Base-by-base conservation (phyloP, 2,113 vertebrate genomes). In the Hemiscyllium ocellatum region DNA sequence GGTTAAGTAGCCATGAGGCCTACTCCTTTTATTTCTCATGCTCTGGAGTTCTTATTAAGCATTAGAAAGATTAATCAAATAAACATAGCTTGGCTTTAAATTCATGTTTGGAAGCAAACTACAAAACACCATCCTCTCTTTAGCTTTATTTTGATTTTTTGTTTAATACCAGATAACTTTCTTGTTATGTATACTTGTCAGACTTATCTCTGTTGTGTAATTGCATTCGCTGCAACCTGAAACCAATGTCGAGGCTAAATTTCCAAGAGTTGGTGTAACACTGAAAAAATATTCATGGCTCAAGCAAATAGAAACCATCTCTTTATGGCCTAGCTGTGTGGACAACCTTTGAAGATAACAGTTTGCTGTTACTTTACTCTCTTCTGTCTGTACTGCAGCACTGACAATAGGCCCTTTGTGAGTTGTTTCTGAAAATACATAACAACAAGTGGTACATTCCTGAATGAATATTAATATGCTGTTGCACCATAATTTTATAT, bases 401-500 rank as follows among this genome's bases (percentile, higher is more conserved):
- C 96, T 96, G 96, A 96, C 96, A 96, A 95, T 95, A 42, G 96
- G 96, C 96, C 96, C 95, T 96, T 94, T 78, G 76, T 94, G 95
- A 95, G 96, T 94, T 96, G 96, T 95, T 96, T 96, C 94, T 95
- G 96, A 96, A 96, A 96, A 96, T 80, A 95, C 96, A 96, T 52
- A 96, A 96, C 96, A 95, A 76, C 94, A 96, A 96, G 95, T 86
- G 65, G 87, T 37, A 86, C 72, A 22, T 80, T 80, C 96, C 97
- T 96, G 65, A 96, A 96, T 94, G 96, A 95, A 96, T 96, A 96
- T 96, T 96, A 96, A 96, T 69, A 42, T 97, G 96, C 96, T 96
- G 96, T 96, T 96, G 96, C 96, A 96, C 96, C 97, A 97, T 97
- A 97, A 97, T 96, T 96, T 96, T 68, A 96, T 96, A 94, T 95